These are phyloP conservation scores for Liparis tanakae DNA, from an alignment of 2,797 vertebrate species.

Conservation along the genomic window DNA sequence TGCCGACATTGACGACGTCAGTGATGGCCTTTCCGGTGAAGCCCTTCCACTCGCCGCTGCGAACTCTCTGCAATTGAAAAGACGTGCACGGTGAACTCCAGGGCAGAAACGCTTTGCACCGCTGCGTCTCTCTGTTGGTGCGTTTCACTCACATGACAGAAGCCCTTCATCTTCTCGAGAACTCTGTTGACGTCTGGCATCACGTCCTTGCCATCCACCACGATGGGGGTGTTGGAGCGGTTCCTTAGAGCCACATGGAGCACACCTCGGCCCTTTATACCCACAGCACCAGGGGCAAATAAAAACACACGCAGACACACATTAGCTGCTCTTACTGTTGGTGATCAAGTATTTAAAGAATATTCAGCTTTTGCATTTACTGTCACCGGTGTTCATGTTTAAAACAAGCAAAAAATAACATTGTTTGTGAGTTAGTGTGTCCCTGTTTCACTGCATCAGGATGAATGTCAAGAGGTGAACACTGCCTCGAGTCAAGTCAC, in stretches of 20 bases:
- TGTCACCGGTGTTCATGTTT: neutral
- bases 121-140: neutral
- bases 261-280: conserved; percentile 89
- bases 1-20: conserved; percentile 95
- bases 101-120: neutral
- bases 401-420: neutral
- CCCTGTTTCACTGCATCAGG: neutral
- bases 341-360: neutral
- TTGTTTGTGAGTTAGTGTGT: neutral
- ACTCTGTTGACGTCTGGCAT: conserved; percentile 95
- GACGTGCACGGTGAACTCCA: neutral
- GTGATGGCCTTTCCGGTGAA: conserved; percentile 94
- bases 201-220: conserved; percentile 92
- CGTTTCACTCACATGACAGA: conserved; percentile 88
- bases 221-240: conserved; percentile 89
- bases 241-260: conserved; percentile 96
- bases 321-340: neutral
- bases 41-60: conserved; percentile 95
- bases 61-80: conserved; percentile 84
- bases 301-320: conserved; percentile 14
- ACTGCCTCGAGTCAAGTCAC: neutral
- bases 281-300: conserved; percentile 13
- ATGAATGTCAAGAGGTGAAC: conserved; percentile 30
- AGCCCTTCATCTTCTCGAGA: conserved; percentile 96
- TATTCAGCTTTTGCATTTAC: neutral